A percentile compares a stretch with the other conserved stretches of the same genome.
These are phyloP conservation scores for Sceliomorpha sp. DNA, from an alignment of 2,888 invertebrate species.

Conservation along the genomic window DNA sequence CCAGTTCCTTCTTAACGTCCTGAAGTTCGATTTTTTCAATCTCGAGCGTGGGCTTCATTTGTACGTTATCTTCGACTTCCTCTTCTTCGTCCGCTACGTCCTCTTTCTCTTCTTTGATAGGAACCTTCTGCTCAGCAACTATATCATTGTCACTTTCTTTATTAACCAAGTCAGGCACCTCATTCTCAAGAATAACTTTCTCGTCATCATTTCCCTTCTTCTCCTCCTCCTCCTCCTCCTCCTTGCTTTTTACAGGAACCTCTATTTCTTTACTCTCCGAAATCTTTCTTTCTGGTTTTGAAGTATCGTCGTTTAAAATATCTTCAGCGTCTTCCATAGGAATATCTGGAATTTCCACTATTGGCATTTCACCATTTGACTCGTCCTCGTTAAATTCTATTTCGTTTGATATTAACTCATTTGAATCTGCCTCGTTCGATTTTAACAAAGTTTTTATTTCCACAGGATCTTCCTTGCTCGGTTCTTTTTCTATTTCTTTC, in stretches of 20 bases:
- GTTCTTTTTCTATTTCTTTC: slow-evolving; percentile 12
- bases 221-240: slow-evolving; percentile 65
- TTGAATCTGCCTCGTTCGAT: slow-evolving; percentile 3
- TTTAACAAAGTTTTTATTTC: slow-evolving; percentile 60
- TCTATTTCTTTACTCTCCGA: slow-evolving; percentile 1
- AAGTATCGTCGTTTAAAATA: slow-evolving; percentile 68
- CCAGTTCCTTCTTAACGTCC: slow-evolving; percentile 9
- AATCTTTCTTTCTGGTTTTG: not conserved
- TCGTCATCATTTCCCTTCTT: slow-evolving; percentile 40
- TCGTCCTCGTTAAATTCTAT: slow-evolving; percentile 15
- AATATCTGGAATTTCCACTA: not conserved
- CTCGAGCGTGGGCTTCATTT: slow-evolving; percentile 16
- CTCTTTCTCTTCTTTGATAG: slow-evolving; percentile 28
- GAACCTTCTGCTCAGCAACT: slow-evolving; percentile 26
- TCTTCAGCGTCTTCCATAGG: slow-evolving; percentile 57
- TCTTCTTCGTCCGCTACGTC: slow-evolving; percentile 26
- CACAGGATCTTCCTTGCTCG: not conserved
- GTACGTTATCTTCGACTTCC: slow-evolving; percentile 49
- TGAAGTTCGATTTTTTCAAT: not conserved
- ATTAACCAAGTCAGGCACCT: too few species aligned
- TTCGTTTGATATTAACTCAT: not conserved
- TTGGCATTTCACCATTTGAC: not conserved
- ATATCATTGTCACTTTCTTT: not conserved
- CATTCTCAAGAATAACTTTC: too few species aligned
- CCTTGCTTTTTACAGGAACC: slow-evolving; percentile 41